Conservation (phyloP, 2,113 vertebrate genomes). For the Pygoscelis antarcticus region DNA sequence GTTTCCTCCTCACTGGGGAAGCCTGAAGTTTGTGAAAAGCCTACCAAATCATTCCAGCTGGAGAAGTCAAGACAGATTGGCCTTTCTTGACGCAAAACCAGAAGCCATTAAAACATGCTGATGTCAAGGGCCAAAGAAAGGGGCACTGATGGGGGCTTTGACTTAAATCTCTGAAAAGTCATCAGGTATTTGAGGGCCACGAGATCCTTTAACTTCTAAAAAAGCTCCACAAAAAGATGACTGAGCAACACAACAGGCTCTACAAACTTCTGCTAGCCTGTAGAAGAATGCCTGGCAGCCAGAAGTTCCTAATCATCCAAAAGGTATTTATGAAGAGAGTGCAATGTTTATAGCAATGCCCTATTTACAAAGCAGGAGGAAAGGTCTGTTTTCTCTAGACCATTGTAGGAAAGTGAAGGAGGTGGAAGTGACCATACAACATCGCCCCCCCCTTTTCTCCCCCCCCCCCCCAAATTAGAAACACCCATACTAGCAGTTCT, state of each 20-base stretch:
- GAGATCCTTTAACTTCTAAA: background rate
- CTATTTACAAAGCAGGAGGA: background rate
- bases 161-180: background rate
- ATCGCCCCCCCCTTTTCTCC: rapidly evolving
- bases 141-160: background rate
- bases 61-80: background rate
- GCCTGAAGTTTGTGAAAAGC: background rate
- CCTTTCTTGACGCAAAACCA: background rate
- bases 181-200: background rate
- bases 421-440: background rate
- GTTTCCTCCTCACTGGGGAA: background rate
- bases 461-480: background rate
- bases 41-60: background rate
- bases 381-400: background rate
- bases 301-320: background rate
- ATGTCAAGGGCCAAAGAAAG: background rate
- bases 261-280: background rate
- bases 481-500: background rate
- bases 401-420: background rate
- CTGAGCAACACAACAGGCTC: background rate
- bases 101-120: background rate
- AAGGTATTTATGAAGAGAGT: background rate
- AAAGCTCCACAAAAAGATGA: background rate
- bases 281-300: too few relatives aligned
- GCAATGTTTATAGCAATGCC: background rate